phyloP scores from a whole-genome alignment of 2,888 invertebrate species.

The Oscheius sp. region DNA sequence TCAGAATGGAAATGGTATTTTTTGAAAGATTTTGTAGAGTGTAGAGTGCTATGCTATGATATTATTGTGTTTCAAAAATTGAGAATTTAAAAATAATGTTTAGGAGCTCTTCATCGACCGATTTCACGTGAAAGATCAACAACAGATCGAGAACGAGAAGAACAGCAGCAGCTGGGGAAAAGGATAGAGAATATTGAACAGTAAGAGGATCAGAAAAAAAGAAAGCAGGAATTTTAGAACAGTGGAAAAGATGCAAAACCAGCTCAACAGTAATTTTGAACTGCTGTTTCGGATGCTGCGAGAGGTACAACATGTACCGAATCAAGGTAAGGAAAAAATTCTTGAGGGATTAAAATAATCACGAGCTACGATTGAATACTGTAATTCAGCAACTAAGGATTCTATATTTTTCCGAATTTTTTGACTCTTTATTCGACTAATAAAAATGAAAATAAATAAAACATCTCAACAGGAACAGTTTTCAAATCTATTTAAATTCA shows the following conservation, averaged over 20 bases:
- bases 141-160: conserved; percentile 4
- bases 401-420: no score
- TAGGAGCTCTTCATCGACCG: conserved; percentile 19
- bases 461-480: no score
- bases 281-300: conserved; percentile 22
- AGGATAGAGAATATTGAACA: conserved; percentile 53
- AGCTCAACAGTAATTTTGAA: conserved; percentile 31
- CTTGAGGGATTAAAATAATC: no score
- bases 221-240: neutral
- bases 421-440: neutral
- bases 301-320: conserved; percentile 9
- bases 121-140: conserved; percentile 13
- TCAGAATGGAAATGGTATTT: conserved; percentile 25
- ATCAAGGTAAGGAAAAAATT: conserved; percentile 23
- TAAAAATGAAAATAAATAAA: neutral
- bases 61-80: neutral
- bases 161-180: conserved; percentile 42
- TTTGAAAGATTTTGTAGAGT: neutral
- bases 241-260: conserved; percentile 30
- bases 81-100: neutral
- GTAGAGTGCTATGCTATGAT: conserved; percentile 3
- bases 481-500: no score
- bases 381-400: no score
- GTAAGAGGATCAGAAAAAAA: conserved; percentile 27
- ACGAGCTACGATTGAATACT: neutral